phyloP scores from a whole-genome alignment of 2,888 invertebrate species.

The Drosophila siamana region DNA sequence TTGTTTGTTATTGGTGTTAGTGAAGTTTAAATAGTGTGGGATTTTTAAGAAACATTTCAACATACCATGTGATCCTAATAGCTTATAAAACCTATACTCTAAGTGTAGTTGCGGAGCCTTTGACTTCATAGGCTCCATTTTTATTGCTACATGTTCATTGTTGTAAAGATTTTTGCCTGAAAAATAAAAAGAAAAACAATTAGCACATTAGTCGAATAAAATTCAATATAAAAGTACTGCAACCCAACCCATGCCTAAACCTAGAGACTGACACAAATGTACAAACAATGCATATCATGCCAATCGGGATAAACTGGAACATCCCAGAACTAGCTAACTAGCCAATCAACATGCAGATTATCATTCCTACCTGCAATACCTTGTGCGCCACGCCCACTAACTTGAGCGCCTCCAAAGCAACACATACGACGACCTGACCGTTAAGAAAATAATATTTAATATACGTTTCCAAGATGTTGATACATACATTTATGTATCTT shows the following conservation, averaged over 20 bases:
- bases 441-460: conserved; percentile 25
- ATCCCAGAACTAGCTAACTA: conserved; percentile 21
- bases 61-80: conserved; percentile 98
- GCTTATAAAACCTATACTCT: conserved; percentile 99
- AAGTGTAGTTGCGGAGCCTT: conserved; percentile 99
- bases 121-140: conserved; percentile 99
- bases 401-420: conserved; percentile 74
- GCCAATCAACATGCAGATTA: conserved; percentile 48
- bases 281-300: conserved; percentile 46
- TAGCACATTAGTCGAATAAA: background rate
- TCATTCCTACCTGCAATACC: conserved; percentile 56
- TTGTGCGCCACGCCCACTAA: conserved; percentile 67
- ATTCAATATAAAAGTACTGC: background rate
- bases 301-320: conserved; percentile 20
- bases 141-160: conserved; percentile 99
- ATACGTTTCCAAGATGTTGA: background rate
- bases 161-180: conserved; percentile 99
- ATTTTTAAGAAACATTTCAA: conserved; percentile 45
- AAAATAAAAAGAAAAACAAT: conserved; percentile 40
- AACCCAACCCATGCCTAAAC: conserved; percentile 43
- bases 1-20: conserved; percentile 29
- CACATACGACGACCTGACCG: conserved; percentile 83
- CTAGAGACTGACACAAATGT: conserved; percentile 31
- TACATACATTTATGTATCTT: background rate
- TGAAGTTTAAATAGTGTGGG: background rate